Percentiles rank a stretch among this genome's conserved stretches.
phyloP scores from a whole-genome alignment of 2,888 invertebrate genomes.

The Torymus texanus region DNA sequence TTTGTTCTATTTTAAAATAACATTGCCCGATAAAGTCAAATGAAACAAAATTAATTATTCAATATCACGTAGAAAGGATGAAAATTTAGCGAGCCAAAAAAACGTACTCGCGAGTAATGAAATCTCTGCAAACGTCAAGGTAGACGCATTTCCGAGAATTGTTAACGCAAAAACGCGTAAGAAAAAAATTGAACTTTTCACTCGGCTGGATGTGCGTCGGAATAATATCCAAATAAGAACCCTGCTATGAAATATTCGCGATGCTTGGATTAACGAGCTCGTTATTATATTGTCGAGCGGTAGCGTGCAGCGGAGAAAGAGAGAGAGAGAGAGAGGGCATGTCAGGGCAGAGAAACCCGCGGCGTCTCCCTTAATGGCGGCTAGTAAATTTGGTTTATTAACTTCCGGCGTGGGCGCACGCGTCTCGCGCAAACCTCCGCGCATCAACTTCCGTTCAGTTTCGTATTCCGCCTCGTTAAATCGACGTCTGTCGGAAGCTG shows the following conservation, averaged over 20 bases:
- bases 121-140: no score
- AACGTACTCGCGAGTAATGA: no score
- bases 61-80: no score
- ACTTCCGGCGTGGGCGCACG: slow-evolving; percentile 60
- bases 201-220: neutral
- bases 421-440: slow-evolving; percentile 51
- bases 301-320: neutral
- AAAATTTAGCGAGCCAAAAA: no score
- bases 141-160: no score
- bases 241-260: slow-evolving; percentile 20
- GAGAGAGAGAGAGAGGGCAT: no score
- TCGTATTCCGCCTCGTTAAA: slow-evolving; percentile 59
- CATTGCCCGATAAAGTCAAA: no score
- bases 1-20: no score
- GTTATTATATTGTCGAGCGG: slow-evolving; percentile 19
- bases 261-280: slow-evolving; percentile 41
- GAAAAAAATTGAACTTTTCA: slow-evolving; percentile 25
- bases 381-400: slow-evolving; percentile 69
- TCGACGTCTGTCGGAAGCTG: slow-evolving; percentile 55
- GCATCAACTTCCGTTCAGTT: slow-evolving; percentile 60
- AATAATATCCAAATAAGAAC: slow-evolving; percentile 35
- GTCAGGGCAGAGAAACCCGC: neutral
- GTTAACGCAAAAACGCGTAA: no score
- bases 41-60: no score
- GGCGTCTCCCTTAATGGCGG: slow-evolving; percentile 59